Percentiles rank a stretch among this genome's conserved stretches.
phyloP scores from a whole-genome alignment of 2,113 vertebrate species.

The Xerus inauris region DNA sequence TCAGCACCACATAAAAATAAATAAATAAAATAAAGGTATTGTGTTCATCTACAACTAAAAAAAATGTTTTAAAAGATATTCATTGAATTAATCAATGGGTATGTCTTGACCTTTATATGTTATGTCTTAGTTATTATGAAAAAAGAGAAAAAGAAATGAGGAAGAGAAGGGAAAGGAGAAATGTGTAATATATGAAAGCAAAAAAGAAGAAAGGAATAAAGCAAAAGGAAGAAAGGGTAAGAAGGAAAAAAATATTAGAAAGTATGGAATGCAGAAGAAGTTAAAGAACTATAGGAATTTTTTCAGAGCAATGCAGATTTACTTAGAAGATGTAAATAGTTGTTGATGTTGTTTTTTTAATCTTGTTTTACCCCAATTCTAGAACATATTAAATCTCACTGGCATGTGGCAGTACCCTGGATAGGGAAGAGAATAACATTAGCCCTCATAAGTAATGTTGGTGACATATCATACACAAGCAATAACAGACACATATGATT shows the following conservation, averaged over 20 bases:
- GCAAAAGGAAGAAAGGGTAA: not conserved
- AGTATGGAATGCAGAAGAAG: not conserved
- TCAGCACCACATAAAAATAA: too few species aligned
- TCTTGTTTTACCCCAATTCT: not conserved
- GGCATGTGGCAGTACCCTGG: not conserved
- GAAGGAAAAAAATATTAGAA: not conserved
- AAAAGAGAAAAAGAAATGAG: not conserved
- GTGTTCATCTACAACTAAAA: too few species aligned
- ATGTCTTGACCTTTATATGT: not conserved
- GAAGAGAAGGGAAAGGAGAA: not conserved
- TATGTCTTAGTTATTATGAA: not conserved
- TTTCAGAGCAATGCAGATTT: constrained; percentile 28
- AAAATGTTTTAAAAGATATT: not conserved
- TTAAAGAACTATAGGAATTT: not conserved
- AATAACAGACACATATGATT: not conserved
- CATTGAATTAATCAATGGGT: not conserved
- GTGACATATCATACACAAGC: not conserved
- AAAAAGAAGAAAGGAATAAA: not conserved
- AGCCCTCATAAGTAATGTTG: not conserved
- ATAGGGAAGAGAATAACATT: not conserved
- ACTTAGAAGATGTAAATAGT: not conserved
- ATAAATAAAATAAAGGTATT: too few species aligned
- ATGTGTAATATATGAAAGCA: not conserved
- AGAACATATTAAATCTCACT: not conserved
- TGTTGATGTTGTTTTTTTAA: not conserved